A percentile compares a stretch with the other conserved stretches of the same genome.
These are phyloP conservation scores for Arctocebus calabarensis DNA, from an alignment of 2,797 vertebrate genomes.

Conservation along the genomic window DNA sequence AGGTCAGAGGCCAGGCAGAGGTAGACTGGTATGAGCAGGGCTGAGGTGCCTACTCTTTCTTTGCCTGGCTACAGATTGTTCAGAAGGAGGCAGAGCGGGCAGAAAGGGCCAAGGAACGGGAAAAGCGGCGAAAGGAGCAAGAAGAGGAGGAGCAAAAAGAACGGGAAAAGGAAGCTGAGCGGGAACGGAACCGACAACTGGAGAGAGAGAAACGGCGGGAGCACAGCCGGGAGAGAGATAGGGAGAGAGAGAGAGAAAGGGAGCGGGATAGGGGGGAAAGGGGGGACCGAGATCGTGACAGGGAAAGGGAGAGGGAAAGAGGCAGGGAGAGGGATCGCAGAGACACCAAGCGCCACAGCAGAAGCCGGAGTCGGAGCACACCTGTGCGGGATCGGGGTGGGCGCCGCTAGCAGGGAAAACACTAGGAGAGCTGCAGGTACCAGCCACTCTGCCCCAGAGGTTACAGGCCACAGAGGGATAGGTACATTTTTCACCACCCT, in stretches of 20 bases:
- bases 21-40: background rate
- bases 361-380: slow-evolving; percentile 94
- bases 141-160: slow-evolving; percentile 89
- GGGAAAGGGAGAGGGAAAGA: slow-evolving; percentile 84
- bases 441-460: slow-evolving; percentile 66
- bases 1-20: background rate
- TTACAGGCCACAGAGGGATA: slow-evolving; percentile 72
- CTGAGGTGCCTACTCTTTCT: background rate
- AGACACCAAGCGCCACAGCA: slow-evolving; percentile 87
- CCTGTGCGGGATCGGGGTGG: slow-evolving; percentile 90
- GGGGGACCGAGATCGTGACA: slow-evolving; percentile 84
- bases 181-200: slow-evolving; percentile 89
- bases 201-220: slow-evolving; percentile 86
- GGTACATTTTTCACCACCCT: slow-evolving; percentile 74
- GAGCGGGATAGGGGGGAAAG: slow-evolving; percentile 64
- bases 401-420: slow-evolving; percentile 86
- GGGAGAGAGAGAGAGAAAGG: slow-evolving; percentile 80
- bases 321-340: slow-evolving; percentile 84
- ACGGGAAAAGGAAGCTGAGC: slow-evolving; percentile 89
- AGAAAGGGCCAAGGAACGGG: slow-evolving; percentile 93
- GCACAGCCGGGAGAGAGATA: slow-evolving; percentile 82
- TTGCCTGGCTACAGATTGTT: slow-evolving; percentile 86
- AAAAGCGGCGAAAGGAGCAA: slow-evolving; percentile 91
- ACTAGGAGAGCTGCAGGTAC: slow-evolving; percentile 76
- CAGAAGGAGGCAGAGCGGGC: slow-evolving; percentile 91